Conservation (phyloP, 2,113 vertebrate genomes). For the Syngnathus scovelli region DNA sequence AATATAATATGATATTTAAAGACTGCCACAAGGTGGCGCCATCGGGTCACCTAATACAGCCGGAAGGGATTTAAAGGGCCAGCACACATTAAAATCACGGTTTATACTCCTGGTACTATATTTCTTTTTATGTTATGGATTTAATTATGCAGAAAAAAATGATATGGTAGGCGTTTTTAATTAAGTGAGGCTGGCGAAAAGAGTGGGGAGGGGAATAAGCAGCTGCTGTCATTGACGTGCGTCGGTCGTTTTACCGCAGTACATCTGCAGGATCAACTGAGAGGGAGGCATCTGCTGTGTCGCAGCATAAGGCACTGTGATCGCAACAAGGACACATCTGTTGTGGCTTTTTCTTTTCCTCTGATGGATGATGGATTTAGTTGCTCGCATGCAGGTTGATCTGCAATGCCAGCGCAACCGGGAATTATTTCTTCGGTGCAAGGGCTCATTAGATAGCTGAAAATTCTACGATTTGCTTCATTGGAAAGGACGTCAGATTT, state of each 20-base stretch:
- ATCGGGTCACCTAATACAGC: background rate
- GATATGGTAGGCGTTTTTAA: background rate
- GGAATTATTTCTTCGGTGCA: conserved; percentile 27
- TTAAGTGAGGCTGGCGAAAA: background rate
- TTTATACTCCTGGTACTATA: no score
- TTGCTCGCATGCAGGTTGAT: conserved; percentile 8
- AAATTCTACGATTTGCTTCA: conserved; percentile 15
- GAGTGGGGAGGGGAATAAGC: background rate
- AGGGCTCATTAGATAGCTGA: conserved; percentile 39
- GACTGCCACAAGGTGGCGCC: background rate
- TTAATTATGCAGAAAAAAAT: background rate
- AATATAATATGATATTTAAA: no score
- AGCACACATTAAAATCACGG: background rate
- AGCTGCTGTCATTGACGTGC: background rate
- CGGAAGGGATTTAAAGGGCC: conserved; percentile 35
- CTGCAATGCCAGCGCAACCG: conserved; percentile 33
- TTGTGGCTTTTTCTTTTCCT: background rate
- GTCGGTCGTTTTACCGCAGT: conserved; percentile 66
- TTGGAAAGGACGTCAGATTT: conserved; percentile 13
- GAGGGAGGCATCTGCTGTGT: conserved; percentile 21
- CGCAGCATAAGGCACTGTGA: conserved; percentile 13
- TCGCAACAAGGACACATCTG: conserved; percentile 5
- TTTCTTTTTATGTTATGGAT: background rate
- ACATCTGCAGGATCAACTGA: conserved; percentile 56
- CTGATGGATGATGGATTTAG: conserved; percentile 9